A percentile compares a stretch with the other conserved stretches of the same genome.
phyloP scores from a whole-genome alignment of 2,113 vertebrate species.

The Bucco capensis region DNA sequence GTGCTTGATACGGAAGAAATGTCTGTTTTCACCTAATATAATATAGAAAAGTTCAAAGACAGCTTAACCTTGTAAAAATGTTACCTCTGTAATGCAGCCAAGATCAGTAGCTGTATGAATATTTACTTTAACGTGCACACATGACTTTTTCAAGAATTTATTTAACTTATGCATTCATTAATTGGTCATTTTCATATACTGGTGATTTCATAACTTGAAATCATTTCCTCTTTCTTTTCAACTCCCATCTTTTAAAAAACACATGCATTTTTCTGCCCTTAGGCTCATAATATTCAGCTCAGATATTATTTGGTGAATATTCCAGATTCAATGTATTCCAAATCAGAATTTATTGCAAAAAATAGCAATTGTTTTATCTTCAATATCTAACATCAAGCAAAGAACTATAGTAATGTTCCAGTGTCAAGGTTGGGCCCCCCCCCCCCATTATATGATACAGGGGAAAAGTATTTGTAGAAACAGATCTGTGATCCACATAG shows the following conservation, averaged over 20 bases:
- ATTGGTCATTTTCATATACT: constrained; percentile 7
- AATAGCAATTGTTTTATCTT: not conserved
- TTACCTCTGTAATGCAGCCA: constrained; percentile 39
- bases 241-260: not conserved
- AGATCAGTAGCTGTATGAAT: constrained; percentile 38
- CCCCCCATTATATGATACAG: too few species aligned
- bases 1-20: not conserved
- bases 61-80: constrained; percentile 60
- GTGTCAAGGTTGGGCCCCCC: not conserved
- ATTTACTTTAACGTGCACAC: constrained; percentile 22
- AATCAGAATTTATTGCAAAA: not conserved
- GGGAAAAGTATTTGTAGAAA: not conserved
- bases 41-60: constrained; percentile 47
- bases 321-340: not conserved
- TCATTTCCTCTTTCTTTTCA: not conserved
- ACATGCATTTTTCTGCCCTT: not conserved
- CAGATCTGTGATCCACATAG: not conserved
- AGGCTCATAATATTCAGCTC: not conserved
- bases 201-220: constrained; percentile 14
- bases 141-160: constrained; percentile 19
- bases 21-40: constrained; percentile 28
- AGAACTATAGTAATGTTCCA: not conserved
- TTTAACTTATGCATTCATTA: constrained; percentile 21
- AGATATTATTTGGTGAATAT: not conserved
- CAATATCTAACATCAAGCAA: not conserved